phyloP scores from a whole-genome alignment of 1,140 invertebrate genomes.

The Batillaria attramentaria region DNA sequence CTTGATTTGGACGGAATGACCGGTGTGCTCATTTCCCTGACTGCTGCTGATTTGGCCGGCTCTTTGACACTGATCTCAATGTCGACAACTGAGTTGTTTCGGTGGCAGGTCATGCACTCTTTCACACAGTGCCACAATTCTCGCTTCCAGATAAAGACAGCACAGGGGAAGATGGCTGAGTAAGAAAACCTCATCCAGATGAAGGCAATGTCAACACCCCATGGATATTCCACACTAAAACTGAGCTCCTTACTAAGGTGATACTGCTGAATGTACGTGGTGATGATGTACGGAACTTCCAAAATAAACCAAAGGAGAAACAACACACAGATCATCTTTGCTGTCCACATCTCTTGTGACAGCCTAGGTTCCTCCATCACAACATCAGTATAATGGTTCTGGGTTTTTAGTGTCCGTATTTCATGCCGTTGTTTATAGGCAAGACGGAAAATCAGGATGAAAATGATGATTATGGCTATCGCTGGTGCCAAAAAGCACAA shows the following conservation, averaged over 20 bases:
- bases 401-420: slow-evolving; percentile 38
- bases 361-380: slow-evolving; percentile 44
- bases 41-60: neutral
- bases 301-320: slow-evolving; percentile 59
- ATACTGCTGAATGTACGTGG: slow-evolving; percentile 58
- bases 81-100: slow-evolving; percentile 64
- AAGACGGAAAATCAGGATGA: slow-evolving; percentile 52
- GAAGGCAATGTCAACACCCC: slow-evolving; percentile 56
- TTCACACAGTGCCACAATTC: slow-evolving; percentile 64
- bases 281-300: slow-evolving; percentile 55
- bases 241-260: slow-evolving; percentile 41
- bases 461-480: slow-evolving; percentile 49
- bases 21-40: neutral
- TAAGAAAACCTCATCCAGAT: slow-evolving; percentile 64
- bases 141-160: slow-evolving; percentile 58
- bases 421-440: slow-evolving; percentile 43
- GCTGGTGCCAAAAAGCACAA: slow-evolving; percentile 60
- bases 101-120: slow-evolving; percentile 60
- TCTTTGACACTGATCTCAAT: slow-evolving; percentile 42
- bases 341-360: slow-evolving; percentile 48
- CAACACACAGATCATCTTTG: slow-evolving; percentile 52
- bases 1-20: slow-evolving; percentile 30
- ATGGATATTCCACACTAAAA: slow-evolving; percentile 48
- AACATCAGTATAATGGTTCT: slow-evolving; percentile 56
- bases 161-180: slow-evolving; percentile 56